These are phyloP conservation scores for Bungarus multicinctus DNA, from an alignment of 2,113 vertebrate genomes.

Conservation along the genomic window DNA sequence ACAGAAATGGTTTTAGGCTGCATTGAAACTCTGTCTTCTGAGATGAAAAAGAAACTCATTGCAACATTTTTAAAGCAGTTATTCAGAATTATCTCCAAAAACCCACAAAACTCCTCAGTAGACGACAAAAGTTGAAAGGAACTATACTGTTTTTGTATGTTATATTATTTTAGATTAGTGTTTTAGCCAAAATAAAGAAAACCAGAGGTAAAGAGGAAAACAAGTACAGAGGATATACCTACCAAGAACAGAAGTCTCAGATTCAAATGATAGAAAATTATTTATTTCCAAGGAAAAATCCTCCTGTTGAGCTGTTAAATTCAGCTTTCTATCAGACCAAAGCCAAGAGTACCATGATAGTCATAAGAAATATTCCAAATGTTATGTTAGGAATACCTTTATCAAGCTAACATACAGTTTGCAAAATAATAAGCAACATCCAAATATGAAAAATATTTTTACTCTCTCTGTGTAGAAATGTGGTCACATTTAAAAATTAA, in stretches of 20 bases:
- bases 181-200: not conserved
- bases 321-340: not conserved
- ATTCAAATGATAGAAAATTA: not conserved
- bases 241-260: not conserved
- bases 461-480: not conserved
- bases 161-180: not conserved
- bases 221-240: not conserved
- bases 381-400: not conserved
- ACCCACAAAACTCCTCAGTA: not conserved
- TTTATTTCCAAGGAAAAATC: not conserved
- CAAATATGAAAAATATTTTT: not conserved
- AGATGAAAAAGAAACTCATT: not conserved
- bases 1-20: not conserved
- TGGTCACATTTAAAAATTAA: not conserved
- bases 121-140: not conserved
- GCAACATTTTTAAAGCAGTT: not conserved
- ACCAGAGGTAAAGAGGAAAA: not conserved
- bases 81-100: not conserved
- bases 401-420: not conserved
- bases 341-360: not conserved
- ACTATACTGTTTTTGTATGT: not conserved
- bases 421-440: not conserved
- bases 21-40: not conserved
- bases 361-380: not conserved
- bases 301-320: not conserved